Evolutionary conservation across 2,888 invertebrate species (phyloP).

Genomic region (Rhimphoctona megacephalus): DNA sequence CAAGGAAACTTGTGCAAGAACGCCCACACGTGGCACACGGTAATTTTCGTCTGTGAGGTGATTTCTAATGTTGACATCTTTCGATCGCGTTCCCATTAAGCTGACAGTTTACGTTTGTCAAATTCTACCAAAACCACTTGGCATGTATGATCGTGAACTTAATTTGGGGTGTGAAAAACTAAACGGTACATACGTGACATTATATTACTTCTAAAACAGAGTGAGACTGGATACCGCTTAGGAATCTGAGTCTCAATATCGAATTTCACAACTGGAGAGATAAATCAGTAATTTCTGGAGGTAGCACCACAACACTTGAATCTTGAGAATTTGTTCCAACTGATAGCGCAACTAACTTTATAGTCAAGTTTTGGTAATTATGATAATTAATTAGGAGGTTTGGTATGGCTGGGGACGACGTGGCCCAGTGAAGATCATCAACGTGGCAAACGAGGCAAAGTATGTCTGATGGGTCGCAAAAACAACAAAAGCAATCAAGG

Average conservation of each 20-base stretch:
- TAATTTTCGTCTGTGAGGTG: conserved; percentile 77
- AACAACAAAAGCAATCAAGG: background rate
- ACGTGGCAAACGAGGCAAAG: background rate
- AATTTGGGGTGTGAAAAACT: background rate
- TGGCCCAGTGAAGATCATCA: background rate
- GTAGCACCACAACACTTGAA: background rate
- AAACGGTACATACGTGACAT: background rate
- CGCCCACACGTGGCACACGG: conserved; percentile 79
- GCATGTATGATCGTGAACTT: background rate
- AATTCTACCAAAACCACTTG: background rate
- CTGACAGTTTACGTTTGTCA: conserved; percentile 74
- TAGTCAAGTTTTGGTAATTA: background rate
- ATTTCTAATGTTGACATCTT: conserved; percentile 80
- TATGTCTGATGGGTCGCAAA: background rate
- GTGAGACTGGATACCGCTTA: background rate
- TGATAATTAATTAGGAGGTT: background rate
- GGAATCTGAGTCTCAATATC: background rate
- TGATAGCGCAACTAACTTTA: too few relatives aligned
- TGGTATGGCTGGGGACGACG: background rate
- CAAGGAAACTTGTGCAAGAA: conserved; percentile 78
- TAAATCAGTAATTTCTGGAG: too few relatives aligned
- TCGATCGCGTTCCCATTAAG: conserved; percentile 71
- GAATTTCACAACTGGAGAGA: too few relatives aligned
- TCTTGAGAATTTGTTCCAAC: background rate
- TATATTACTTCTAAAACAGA: background rate